Evolutionary conservation across 1,140 invertebrate species (phyloP).

Genomic region (Drosophila yakuba): DNA sequence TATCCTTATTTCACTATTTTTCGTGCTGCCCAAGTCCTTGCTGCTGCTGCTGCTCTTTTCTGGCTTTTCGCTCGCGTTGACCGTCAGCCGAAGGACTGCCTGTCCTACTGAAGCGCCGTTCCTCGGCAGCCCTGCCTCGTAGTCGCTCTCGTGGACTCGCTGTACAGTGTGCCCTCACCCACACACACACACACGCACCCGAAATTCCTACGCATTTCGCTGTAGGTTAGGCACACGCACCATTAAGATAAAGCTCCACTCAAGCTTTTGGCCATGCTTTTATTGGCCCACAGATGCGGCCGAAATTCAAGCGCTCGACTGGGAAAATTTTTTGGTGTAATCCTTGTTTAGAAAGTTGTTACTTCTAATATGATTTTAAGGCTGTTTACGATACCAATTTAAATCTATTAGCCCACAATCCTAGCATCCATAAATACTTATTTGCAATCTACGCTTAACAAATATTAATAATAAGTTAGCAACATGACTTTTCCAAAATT

Average conservation of each 20-base stretch:
- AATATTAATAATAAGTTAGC: too few species aligned
- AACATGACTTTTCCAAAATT: too few species aligned
- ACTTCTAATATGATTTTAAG: too few species aligned
- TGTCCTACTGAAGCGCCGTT: conserved; percentile 75
- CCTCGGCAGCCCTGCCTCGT: conserved; percentile 39
- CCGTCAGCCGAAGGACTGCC: conserved; percentile 80
- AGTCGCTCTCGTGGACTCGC: conserved; percentile 28
- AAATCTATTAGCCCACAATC: too few species aligned
- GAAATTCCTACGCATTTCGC: conserved; percentile 75
- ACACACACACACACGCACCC: conserved; percentile 23
- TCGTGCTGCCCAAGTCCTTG: conserved; percentile 32
- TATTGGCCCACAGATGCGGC: background rate
- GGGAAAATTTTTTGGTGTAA: background rate
- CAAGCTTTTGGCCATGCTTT: conserved; percentile 28
- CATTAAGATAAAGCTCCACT: conserved; percentile 41
- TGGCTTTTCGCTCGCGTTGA: conserved; percentile 75
- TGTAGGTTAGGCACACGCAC: conserved; percentile 77
- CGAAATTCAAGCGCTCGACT: background rate
- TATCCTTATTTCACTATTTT: conserved; percentile 18
- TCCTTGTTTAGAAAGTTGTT: too few species aligned
- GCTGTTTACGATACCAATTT: too few species aligned
- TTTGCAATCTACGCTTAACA: too few species aligned
- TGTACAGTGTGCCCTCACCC: conserved; percentile 51
- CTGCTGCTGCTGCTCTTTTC: conserved; percentile 47
- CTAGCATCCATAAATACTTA: too few species aligned